Percentiles rank a stretch among this genome's conserved stretches.
These are phyloP conservation scores for Chrysemys picta DNA, from an alignment of 2,113 vertebrate species.

Conservation along the genomic window DNA sequence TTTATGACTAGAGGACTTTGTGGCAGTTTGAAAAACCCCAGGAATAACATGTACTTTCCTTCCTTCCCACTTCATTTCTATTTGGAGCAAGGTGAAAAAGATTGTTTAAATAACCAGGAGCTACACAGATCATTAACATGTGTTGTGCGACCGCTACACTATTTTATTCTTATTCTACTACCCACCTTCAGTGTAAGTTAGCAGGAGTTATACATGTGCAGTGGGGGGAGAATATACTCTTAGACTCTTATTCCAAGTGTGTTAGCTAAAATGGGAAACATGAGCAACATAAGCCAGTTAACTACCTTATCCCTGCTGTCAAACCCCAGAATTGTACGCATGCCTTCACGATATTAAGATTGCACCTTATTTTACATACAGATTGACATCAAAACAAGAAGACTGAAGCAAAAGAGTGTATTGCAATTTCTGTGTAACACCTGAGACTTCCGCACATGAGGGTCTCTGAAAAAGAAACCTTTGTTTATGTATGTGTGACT, in stretches of 20 bases:
- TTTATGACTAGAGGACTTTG: slow-evolving; percentile 3
- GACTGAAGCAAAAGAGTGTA: slow-evolving; percentile 59
- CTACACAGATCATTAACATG: slow-evolving; percentile 16
- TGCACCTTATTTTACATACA: slow-evolving; percentile 73
- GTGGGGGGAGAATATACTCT: slow-evolving; percentile 25
- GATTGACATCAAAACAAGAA: slow-evolving; percentile 72
- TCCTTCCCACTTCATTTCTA: not conserved
- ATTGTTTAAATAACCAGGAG: slow-evolving; percentile 44
- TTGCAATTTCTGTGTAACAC: slow-evolving; percentile 65
- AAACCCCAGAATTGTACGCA: slow-evolving; percentile 53
- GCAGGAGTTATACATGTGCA: slow-evolving; percentile 51
- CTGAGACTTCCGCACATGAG: slow-evolving; percentile 67
- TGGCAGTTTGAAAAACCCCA: not conserved
- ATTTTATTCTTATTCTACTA: slow-evolving; percentile 27
- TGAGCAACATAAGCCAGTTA: slow-evolving; percentile 48
- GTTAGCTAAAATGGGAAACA: slow-evolving; percentile 56
- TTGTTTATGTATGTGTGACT: slow-evolving; percentile 63
- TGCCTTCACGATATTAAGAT: slow-evolving; percentile 67
- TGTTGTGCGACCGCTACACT: slow-evolving; percentile 33
- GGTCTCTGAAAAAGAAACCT: slow-evolving; percentile 46
- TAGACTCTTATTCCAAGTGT: slow-evolving; percentile 32
- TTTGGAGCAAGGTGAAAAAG: slow-evolving; percentile 24
- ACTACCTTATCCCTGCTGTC: slow-evolving; percentile 62
- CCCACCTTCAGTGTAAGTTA: slow-evolving; percentile 37
- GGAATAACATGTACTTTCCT: not conserved